Percentiles rank a stretch among this genome's conserved stretches.
Evolutionary conservation across 2,113 vertebrate genomes (phyloP).

Genomic region (Pseudorasbora parva): DNA sequence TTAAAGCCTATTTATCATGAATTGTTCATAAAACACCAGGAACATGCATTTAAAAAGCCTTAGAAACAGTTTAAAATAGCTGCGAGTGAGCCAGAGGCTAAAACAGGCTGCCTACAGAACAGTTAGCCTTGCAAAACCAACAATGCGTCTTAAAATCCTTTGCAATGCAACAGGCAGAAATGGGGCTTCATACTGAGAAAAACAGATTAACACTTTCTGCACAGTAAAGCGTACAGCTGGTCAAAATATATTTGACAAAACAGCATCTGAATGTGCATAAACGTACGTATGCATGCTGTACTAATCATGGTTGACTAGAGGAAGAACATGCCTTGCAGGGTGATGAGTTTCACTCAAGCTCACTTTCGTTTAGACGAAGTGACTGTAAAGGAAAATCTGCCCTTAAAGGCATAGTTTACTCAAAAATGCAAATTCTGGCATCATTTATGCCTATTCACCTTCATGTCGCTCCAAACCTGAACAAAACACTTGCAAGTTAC

Average conservation of each 20-base stretch:
- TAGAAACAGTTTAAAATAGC: background rate
- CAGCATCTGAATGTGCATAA: background rate
- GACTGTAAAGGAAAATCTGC: background rate
- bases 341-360: background rate
- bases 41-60: background rate
- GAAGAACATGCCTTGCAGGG: background rate
- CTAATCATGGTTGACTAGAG: background rate
- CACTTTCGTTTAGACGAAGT: background rate
- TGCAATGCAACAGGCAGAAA: background rate
- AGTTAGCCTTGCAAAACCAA: background rate
- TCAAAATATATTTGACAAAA: background rate
- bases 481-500: background rate
- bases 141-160: background rate
- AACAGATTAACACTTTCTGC: background rate
- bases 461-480: background rate
- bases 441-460: background rate
- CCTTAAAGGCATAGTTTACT: background rate
- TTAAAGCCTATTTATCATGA: too few relatives aligned
- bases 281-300: background rate
- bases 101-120: background rate
- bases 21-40: background rate
- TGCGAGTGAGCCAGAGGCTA: background rate
- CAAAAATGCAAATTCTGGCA: background rate
- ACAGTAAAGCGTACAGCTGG: background rate
- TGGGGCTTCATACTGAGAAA: background rate